These are phyloP conservation scores for Calypte anna DNA, from an alignment of 2,113 vertebrate species.

Conservation along the genomic window DNA sequence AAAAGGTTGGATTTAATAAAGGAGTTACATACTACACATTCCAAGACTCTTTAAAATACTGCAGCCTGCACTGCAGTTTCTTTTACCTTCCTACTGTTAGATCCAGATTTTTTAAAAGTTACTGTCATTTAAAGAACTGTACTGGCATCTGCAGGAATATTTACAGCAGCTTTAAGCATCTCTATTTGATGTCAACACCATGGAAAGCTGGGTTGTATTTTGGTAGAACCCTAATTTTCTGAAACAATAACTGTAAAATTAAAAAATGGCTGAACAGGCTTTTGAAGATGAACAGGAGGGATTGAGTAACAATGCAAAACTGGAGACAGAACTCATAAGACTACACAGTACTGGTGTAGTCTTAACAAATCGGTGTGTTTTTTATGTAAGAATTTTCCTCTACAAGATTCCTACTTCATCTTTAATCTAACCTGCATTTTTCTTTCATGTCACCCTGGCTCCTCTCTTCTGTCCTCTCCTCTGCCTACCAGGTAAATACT, in stretches of 20 bases:
- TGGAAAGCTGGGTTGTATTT: neutral
- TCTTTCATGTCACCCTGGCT: neutral
- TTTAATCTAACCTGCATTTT: neutral
- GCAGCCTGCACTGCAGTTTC: neutral
- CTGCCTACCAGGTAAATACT: neutral
- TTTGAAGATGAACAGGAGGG: neutral
- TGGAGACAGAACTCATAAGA: neutral
- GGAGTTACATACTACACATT: fast-evolving
- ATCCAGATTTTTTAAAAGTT: neutral
- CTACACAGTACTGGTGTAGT: neutral
- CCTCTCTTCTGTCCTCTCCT: neutral
- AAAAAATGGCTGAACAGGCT: neutral
- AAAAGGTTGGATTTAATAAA: neutral
- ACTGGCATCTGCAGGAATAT: neutral
- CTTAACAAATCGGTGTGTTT: neutral
- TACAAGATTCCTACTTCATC: neutral
- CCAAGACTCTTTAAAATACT: neutral
- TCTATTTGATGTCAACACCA: neutral
- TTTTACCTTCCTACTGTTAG: neutral
- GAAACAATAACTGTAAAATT: neutral
- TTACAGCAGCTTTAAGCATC: neutral
- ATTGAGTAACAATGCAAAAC: neutral
- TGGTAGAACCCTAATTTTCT: neutral
- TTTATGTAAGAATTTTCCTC: neutral
- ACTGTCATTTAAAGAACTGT: neutral